Base-by-base conservation (phyloP, 2,888 invertebrate genomes). In the Hyles lineata region DNA sequence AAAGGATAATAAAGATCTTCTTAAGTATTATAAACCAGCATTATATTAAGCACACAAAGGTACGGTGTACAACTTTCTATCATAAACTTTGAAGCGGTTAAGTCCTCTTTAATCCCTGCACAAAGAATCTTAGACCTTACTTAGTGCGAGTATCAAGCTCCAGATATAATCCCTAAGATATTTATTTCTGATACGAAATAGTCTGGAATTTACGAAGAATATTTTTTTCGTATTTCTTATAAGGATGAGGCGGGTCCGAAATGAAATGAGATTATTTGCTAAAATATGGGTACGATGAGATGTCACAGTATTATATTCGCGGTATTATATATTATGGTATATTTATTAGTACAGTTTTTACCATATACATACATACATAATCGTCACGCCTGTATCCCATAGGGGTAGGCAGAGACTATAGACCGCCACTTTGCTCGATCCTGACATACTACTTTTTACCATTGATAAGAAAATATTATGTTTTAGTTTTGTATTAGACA, bases 121-220 rank as follows among this genome's bases (percentile, higher is more conserved):
- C 50, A 67, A 43, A 67, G 67, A 67, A 43, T 63, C 43, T 43
- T 43, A 63, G 67, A 67, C 43, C 50, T 67, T 63, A 43, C 63
- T 67, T 67, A 25, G 67, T 43, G 19, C 55, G 55, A 55, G 55
- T 67, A 50, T 67, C 50, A 50, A 9, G 67, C 23, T 67, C 8
- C 23, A 43, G 23, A 67, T 43, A 43, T 43, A 67, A 50, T 50
- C 67, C 17, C 7, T 23, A 21, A 50, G 67, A 50, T 50, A 67
- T 67, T 23, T 67, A 23, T 67, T 67, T 67, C 17, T 43, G 11
- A 35, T n/a, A 67, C 43, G 21, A 50, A 50, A 7, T 67, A 35
- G 17, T 50, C 15, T 19, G 2, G 63, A 35, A 50, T 67, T 67
- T 67, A 67, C 43, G 23, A 25, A 23, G 17, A 43, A 9, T 23